These are phyloP conservation scores for Thalassoma bifasciatum DNA, from an alignment of 2,113 vertebrate species.

Conservation along the genomic window DNA sequence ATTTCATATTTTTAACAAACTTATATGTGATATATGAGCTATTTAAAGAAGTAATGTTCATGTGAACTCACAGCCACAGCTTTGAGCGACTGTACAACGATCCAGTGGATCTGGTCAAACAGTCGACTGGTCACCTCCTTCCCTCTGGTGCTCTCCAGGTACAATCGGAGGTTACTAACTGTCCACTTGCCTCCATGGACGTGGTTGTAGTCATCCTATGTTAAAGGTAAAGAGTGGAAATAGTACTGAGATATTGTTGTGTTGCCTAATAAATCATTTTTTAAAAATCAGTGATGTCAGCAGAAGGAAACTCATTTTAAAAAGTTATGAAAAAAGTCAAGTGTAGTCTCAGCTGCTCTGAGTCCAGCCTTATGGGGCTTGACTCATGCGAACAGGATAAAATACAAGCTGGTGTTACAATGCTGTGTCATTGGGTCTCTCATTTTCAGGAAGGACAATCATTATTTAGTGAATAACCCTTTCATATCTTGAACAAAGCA, in stretches of 20 bases:
- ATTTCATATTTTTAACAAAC: no score
- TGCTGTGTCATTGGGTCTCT: neutral
- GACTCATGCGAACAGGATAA: neutral
- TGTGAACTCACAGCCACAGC: conserved; percentile 91
- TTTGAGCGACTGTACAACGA: conserved; percentile 97
- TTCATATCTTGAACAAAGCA: neutral
- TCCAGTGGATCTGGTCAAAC: conserved; percentile 98
- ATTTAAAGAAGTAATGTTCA: no score
- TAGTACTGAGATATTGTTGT: neutral
- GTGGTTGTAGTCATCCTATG: conserved; percentile 98
- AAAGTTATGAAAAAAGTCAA: no score
- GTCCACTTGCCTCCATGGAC: conserved; percentile 99
- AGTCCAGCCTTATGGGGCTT: neutral
- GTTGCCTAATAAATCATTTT: neutral
- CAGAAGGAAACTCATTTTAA: neutral
- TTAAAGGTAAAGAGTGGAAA: conserved; percentile 31
- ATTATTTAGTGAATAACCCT: neutral
- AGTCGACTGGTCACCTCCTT: conserved; percentile 92
- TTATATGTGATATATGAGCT: no score
- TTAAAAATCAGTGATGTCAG: no score
- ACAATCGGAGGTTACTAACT: conserved; percentile 93
- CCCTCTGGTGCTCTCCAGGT: conserved; percentile 96
- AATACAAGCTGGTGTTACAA: no score
- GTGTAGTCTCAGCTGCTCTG: no score
- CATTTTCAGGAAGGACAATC: neutral